These are phyloP conservation scores for Aldabrachelys gigantea DNA, from an alignment of 2,113 vertebrate species.

Conservation along the genomic window DNA sequence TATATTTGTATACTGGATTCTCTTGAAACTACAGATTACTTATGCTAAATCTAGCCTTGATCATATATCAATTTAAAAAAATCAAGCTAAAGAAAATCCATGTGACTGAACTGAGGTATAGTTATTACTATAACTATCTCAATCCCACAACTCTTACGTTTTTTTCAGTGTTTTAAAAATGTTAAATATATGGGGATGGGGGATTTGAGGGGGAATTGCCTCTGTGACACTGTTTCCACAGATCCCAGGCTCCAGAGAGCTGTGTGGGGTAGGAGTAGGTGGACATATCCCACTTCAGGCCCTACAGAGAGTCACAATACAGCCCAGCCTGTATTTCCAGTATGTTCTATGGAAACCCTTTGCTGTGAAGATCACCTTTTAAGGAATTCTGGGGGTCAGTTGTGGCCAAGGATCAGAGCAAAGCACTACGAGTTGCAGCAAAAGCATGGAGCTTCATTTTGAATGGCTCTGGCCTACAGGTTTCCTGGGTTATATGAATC, in stretches of 20 bases:
- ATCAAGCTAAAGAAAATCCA: not conserved
- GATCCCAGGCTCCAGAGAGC: not conserved
- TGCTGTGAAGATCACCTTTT: not conserved
- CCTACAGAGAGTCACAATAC: not conserved
- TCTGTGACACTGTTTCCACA: not conserved
- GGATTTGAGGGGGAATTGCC: not conserved
- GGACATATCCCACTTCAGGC: not conserved
- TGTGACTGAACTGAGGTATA: not conserved
- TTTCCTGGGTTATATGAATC: not conserved
- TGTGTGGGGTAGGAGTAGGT: not conserved
- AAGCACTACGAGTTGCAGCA: not conserved
- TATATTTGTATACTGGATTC: constrained; percentile 24
- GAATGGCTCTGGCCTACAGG: rapidly evolving
- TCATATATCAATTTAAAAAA: constrained; percentile 29
- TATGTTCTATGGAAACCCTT: not conserved
- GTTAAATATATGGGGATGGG: rapidly evolving
- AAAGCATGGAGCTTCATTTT: not conserved
- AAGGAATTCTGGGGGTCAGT: not conserved
- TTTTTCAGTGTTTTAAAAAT: not conserved
- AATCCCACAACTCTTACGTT: not conserved
- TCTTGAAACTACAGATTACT: not conserved
- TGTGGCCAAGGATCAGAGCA: not conserved
- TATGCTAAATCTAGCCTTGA: constrained; percentile 23
- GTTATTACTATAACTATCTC: not conserved
- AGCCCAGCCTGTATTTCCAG: not conserved